A percentile compares a stretch with the other conserved stretches of the same genome.
Conservation (phyloP, 2,113 vertebrate species). For the Pedionomus torquatus region DNA sequence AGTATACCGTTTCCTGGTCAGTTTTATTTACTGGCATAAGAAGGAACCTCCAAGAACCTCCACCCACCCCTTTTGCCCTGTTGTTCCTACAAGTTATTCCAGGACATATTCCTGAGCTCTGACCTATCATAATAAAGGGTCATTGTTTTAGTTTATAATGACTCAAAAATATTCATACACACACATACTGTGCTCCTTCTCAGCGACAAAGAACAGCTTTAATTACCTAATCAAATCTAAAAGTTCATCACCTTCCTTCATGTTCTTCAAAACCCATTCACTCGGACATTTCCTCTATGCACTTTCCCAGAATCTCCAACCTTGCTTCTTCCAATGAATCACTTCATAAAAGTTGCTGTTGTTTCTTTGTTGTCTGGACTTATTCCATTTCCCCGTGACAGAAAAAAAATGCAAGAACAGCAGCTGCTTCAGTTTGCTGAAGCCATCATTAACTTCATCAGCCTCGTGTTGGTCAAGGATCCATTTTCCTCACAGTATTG, state of each 20-base stretch:
- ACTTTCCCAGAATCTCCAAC: background rate
- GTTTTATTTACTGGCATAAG: background rate
- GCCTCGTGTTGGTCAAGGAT: rapidly evolving
- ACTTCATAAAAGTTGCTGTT: background rate
- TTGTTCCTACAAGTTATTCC: background rate
- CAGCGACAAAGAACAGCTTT: background rate
- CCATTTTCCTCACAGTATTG: background rate
- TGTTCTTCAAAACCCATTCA: background rate
- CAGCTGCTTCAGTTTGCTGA: background rate
- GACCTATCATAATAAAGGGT: background rate
- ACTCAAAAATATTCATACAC: background rate
- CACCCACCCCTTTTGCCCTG: background rate
- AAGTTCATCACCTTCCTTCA: background rate
- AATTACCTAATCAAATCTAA: background rate
- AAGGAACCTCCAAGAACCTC: background rate
- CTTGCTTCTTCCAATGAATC: background rate
- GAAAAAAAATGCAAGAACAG: background rate
- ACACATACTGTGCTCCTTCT: background rate
- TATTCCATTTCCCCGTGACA: background rate
- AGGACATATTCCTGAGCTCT: background rate
- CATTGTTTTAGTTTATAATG: background rate
- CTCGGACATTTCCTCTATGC: background rate
- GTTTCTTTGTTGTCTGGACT: background rate
- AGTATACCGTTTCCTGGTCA: background rate
- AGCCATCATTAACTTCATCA: rapidly evolving